A percentile compares a stretch with the other conserved stretches of the same genome.
Evolutionary conservation across 2,888 invertebrate species (phyloP).

Genomic region (Sepiola atlantica): DNA sequence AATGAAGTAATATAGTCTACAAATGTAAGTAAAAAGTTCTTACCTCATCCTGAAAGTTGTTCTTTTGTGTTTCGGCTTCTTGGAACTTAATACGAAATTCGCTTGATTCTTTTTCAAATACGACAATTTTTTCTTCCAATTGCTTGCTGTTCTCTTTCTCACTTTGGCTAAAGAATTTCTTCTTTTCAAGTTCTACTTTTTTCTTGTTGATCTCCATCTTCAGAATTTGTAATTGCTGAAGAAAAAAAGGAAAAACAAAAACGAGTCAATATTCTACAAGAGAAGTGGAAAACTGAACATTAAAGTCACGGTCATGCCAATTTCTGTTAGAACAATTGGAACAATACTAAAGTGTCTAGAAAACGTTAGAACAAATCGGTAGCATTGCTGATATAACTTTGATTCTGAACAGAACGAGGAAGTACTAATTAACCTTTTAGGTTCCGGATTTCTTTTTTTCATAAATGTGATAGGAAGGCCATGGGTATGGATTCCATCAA

Average conservation of each 20-base stretch:
- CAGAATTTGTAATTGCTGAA: conserved; percentile 71
- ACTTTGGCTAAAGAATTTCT: conserved; percentile 72
- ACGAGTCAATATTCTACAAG: neutral
- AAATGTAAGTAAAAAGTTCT: neutral
- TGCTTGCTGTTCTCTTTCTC: conserved; percentile 73
- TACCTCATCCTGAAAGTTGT: conserved; percentile 74
- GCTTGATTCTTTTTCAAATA: conserved; percentile 69
- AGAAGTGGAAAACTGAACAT: too few relatives aligned
- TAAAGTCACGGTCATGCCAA: too few relatives aligned
- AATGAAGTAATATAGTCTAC: neutral
- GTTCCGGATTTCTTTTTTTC: too few relatives aligned
- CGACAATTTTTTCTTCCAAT: conserved; percentile 72
- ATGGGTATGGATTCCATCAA: too few relatives aligned
- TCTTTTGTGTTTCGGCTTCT: conserved; percentile 70
- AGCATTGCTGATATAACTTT: too few relatives aligned
- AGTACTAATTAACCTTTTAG: too few relatives aligned
- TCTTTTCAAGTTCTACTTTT: conserved; percentile 72
- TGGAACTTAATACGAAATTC: conserved; percentile 68
- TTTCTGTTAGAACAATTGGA: too few relatives aligned
- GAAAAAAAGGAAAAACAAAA: neutral
- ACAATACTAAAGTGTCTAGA: too few relatives aligned
- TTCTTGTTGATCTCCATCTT: conserved; percentile 70
- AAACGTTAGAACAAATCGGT: too few relatives aligned
- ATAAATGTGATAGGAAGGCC: too few relatives aligned
- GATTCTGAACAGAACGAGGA: too few relatives aligned